Conservation (phyloP, 2,797 vertebrate species). For the Syndactyla subalaris region DNA sequence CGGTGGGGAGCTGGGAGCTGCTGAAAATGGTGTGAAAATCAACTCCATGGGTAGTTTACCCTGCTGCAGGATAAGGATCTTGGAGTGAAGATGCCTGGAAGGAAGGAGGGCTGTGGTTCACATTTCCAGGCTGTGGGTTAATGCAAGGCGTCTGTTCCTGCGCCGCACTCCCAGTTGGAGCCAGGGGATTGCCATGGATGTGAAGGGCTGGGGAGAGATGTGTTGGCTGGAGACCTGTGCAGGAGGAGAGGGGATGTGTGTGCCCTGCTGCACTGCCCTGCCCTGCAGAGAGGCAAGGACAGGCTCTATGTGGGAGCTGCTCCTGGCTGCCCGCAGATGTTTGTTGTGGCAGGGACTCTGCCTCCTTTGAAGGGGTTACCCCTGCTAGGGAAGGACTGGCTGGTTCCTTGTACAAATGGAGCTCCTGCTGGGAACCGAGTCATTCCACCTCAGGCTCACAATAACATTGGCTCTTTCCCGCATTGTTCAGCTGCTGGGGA, state of each 20-base stretch:
- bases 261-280: neutral
- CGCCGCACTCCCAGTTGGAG: rapidly evolving
- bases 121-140: neutral
- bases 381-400: neutral
- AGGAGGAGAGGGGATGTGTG: neutral
- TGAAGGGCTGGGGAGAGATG: neutral
- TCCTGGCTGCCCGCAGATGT: neutral
- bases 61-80: neutral
- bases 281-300: neutral
- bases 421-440: constrained; percentile 59
- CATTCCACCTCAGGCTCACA: constrained; percentile 50
- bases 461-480: constrained; percentile 30
- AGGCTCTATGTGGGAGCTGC: neutral
- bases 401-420: constrained; percentile 24
- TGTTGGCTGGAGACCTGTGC: neutral
- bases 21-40: neutral
- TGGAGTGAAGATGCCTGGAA: neutral
- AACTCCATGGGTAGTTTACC: rapidly evolving
- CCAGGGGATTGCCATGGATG: rapidly evolving
- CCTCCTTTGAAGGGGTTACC: neutral
- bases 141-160: rapidly evolving
- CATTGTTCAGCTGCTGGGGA: neutral
- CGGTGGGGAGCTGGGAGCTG: neutral
- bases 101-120: neutral
- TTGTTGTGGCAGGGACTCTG: neutral